Conservation (phyloP, 64 coral and sea anemone genomes). For the Platygyra sinensis region DNA sequence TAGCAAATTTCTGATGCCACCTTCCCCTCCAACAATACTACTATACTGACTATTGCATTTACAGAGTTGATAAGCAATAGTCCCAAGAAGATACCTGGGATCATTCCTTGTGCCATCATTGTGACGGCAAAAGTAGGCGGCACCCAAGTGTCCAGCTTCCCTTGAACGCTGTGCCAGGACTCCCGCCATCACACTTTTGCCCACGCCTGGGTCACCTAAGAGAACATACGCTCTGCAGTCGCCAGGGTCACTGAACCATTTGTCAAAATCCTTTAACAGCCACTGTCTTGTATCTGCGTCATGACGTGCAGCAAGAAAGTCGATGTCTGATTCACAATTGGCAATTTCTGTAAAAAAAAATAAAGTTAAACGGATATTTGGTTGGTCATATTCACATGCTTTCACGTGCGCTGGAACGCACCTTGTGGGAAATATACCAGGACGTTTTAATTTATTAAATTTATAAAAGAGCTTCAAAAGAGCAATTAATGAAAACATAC, state of each 20-base stretch:
- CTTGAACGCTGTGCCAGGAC: slow-evolving; percentile 20
- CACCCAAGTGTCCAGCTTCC: neutral
- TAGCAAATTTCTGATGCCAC: slow-evolving; percentile 6
- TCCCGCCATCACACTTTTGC: slow-evolving; percentile 67
- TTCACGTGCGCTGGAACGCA: no score
- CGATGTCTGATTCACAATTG: slow-evolving; percentile 40
- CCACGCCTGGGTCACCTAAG: slow-evolving; percentile 56
- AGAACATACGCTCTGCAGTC: slow-evolving; percentile 56
- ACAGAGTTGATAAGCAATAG: slow-evolving; percentile 37
- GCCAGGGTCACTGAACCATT: slow-evolving; percentile 42
- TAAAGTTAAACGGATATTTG: no score
- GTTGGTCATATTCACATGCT: no score
- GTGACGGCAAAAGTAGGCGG: slow-evolving; percentile 48
- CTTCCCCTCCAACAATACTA: slow-evolving; percentile 24
- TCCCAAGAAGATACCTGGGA: slow-evolving; percentile 43
- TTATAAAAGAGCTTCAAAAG: no score
- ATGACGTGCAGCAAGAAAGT: slow-evolving; percentile 1
- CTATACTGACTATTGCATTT: slow-evolving; percentile 4
- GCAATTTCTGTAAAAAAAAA: slow-evolving; percentile 3
- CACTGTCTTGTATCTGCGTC: slow-evolving; percentile 42
- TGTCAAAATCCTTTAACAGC: slow-evolving; percentile 42
- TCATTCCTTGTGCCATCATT: slow-evolving; percentile 35
- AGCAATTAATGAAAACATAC: no score
- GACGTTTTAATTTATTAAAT: no score
- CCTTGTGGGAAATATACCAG: no score